phyloP scores from a whole-genome alignment of 2,797 vertebrate species.

The Glossophaga mutica region DNA sequence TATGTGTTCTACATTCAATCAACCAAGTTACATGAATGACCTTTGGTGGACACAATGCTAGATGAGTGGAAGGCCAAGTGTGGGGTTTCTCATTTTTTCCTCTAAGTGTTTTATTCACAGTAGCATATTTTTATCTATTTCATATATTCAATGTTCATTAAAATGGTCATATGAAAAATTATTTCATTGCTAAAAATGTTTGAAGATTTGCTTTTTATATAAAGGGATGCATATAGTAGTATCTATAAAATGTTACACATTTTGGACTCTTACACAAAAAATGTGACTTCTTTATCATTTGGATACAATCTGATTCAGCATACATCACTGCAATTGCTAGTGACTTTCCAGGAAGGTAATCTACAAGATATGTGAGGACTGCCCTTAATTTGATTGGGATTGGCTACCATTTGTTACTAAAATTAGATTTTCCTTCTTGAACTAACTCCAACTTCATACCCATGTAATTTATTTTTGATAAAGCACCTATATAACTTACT shows the following conservation, averaged over 20 bases:
- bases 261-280: neutral
- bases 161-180: neutral
- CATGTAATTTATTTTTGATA: constrained; percentile 51
- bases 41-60: neutral
- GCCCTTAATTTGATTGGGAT: constrained; percentile 69
- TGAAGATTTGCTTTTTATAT: neutral
- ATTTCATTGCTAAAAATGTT: neutral
- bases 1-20: neutral
- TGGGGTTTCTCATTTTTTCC: neutral
- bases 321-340: neutral
- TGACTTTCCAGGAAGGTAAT: constrained; percentile 37
- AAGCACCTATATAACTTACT: constrained; percentile 55
- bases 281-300: neutral
- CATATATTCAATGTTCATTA: neutral
- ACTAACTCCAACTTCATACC: constrained; percentile 62
- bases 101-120: neutral
- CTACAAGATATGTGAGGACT: neutral
- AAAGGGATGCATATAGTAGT: neutral
- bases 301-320: neutral
- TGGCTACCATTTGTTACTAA: constrained; percentile 68
- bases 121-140: neutral
- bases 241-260: neutral
- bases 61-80: neutral
- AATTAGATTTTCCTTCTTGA: constrained; percentile 72
- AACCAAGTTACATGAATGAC: neutral